A percentile compares a stretch with the other conserved stretches of the same genome.
Conservation (phyloP, 2,797 vertebrate genomes). For the Siniperca scherzeri region DNA sequence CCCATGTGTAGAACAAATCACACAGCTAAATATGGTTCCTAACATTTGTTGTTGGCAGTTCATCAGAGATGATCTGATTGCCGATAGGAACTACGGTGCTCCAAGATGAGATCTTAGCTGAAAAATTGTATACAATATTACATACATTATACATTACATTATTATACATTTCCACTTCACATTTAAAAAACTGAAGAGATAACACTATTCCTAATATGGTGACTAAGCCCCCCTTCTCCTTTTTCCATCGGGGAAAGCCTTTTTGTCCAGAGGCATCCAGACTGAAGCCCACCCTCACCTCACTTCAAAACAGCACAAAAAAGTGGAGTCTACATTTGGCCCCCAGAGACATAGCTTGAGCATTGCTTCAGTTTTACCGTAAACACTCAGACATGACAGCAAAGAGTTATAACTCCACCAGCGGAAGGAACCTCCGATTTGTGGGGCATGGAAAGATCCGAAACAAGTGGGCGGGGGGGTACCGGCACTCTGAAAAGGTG, state of each 20-base stretch:
- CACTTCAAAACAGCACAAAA: conserved; percentile 40
- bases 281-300: conserved; percentile 10
- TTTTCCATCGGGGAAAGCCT: conserved; percentile 26
- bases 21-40: conserved; percentile 32
- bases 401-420: conserved; percentile 68
- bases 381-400: conserved; percentile 72
- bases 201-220: not conserved
- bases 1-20: conserved; percentile 55
- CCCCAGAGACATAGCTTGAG: conserved; percentile 49
- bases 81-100: not conserved
- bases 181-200: conserved; percentile 3
- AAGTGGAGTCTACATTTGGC: conserved; percentile 38
- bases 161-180: conserved; percentile 2
- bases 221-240: not conserved
- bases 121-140: conserved; percentile 12
- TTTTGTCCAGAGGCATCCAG: conserved; percentile 34
- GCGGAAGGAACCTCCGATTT: conserved; percentile 61
- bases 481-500: conserved; percentile 66
- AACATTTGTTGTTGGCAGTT: conserved; percentile 48
- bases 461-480: conserved; percentile 64
- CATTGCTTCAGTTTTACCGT: conserved; percentile 73
- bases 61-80: conserved; percentile 40
- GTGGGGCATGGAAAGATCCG: conserved; percentile 62
- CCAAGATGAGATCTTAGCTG: conserved; percentile 2
- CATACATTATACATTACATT: no score